These are phyloP conservation scores for Bicyclus anynana DNA, from an alignment of 1,140 invertebrate species.

Conservation along the genomic window DNA sequence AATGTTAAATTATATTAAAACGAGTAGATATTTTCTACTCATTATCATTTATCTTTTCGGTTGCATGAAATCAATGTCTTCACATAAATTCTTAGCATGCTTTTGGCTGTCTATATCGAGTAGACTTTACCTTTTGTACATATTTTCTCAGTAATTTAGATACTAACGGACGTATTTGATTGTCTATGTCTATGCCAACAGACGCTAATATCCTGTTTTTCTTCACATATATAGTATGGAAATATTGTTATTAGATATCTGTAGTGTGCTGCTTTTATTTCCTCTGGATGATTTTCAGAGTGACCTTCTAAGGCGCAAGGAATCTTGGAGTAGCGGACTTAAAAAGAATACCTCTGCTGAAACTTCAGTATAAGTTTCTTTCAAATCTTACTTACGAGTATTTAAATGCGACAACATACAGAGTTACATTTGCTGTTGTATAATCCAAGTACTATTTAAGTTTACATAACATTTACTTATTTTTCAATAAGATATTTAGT, in stretches of 20 bases:
- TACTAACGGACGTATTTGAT: not conserved
- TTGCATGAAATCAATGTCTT: slow-evolving; percentile 12
- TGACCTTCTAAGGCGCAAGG: slow-evolving; percentile 56
- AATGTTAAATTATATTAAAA: not conserved
- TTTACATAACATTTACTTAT: not conserved
- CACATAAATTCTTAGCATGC: slow-evolving; percentile 6
- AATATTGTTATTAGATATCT: not conserved
- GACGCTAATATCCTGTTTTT: not conserved
- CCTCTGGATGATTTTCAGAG: slow-evolving; percentile 51
- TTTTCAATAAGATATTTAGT: not conserved
- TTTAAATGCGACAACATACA: no score
- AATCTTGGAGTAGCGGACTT: slow-evolving; percentile 60
- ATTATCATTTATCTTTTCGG: not conserved
- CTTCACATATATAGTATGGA: not conserved
- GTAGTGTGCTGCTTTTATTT: slow-evolving; percentile 8
- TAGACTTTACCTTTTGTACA: slow-evolving; percentile 1
- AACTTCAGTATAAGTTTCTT: slow-evolving; percentile 59
- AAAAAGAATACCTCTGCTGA: slow-evolving; percentile 60
- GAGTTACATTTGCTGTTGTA: no score
- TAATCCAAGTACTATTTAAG: no score
- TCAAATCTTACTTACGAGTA: not conserved
- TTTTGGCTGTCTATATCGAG: not conserved
- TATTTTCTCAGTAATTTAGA: not conserved
- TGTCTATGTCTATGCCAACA: not conserved
- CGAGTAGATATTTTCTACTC: not conserved